A percentile compares a stretch with the other conserved stretches of the same genome.
Evolutionary conservation across 2,797 vertebrate genomes (phyloP).

Genomic region (Pangasius larnaudii): DNA sequence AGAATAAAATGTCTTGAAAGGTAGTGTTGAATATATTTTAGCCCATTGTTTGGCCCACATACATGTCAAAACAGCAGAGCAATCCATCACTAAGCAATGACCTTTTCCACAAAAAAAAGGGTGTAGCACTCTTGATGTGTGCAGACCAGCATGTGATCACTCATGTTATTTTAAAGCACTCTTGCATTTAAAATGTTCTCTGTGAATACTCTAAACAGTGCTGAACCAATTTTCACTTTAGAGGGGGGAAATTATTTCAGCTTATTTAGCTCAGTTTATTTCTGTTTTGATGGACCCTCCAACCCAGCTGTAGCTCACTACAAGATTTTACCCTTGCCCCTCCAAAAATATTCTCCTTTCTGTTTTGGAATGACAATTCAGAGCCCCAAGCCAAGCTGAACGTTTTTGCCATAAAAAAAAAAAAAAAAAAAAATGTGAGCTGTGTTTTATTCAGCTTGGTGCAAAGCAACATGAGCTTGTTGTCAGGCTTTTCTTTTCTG

Average conservation of each 20-base stretch:
- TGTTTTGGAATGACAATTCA: conserved; percentile 39
- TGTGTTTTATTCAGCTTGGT: conserved; percentile 17
- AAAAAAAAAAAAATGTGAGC: too few species aligned
- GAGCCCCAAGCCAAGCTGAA: conserved; percentile 30
- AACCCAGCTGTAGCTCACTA: neutral
- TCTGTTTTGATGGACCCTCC: conserved; percentile 20
- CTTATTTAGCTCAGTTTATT: neutral
- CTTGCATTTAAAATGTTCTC: conserved; percentile 7
- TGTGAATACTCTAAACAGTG: conserved; percentile 11
- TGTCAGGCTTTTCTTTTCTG: conserved; percentile 47
- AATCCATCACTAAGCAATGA: conserved; percentile 29
- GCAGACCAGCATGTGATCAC: conserved; percentile 4
- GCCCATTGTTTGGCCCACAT: neutral
- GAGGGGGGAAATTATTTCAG: neutral
- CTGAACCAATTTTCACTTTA: neutral
- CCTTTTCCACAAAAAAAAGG: conserved; percentile 24
- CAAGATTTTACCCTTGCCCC: conserved; percentile 9
- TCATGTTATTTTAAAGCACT: conserved; percentile 24
- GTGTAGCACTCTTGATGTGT: neutral
- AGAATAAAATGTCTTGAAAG: neutral
- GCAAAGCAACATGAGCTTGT: conserved; percentile 41
- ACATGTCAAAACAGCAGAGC: conserved; percentile 27
- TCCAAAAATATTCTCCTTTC: conserved; percentile 30
- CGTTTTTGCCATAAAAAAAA: conserved; percentile 13
- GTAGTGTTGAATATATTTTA: neutral